Evolutionary conservation across 1,140 invertebrate genomes (phyloP).

Genomic region (Listronotus bonariensis): DNA sequence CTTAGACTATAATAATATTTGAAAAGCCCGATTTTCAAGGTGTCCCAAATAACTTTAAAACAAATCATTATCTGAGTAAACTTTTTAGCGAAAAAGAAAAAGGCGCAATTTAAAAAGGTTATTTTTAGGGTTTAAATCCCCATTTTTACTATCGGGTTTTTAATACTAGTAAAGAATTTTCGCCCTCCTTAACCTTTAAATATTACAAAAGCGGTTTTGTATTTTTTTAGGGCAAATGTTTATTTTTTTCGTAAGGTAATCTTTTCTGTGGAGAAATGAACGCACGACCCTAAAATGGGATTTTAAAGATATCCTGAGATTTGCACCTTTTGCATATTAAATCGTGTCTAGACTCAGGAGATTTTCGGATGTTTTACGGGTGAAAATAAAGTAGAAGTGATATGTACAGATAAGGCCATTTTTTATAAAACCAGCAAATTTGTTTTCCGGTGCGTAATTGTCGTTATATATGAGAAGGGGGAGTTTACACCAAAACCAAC

Average conservation of each 20-base stretch:
- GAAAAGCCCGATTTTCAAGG: no score
- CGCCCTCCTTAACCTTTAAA: background rate
- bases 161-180: no score
- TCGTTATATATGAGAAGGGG: no score
- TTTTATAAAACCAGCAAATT: no score
- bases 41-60: no score
- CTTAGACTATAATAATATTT: no score
- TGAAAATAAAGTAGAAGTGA: conserved; percentile 14
- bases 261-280: conserved; percentile 6
- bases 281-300: conserved; percentile 2
- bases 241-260: conserved; percentile 7
- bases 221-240: background rate
- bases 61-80: no score
- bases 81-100: no score
- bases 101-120: no score
- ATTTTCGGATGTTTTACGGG: conserved; percentile 2
- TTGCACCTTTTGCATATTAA: conserved; percentile 25
- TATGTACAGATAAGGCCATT: background rate
- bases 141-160: no score
- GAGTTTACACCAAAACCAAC: background rate
- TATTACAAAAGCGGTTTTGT: conserved; percentile 11
- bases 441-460: no score
- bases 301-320: conserved; percentile 20
- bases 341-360: conserved; percentile 4
- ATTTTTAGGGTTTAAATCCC: no score